phyloP scores from a whole-genome alignment of 2,888 invertebrate genomes.

The Acronicta aceris region DNA sequence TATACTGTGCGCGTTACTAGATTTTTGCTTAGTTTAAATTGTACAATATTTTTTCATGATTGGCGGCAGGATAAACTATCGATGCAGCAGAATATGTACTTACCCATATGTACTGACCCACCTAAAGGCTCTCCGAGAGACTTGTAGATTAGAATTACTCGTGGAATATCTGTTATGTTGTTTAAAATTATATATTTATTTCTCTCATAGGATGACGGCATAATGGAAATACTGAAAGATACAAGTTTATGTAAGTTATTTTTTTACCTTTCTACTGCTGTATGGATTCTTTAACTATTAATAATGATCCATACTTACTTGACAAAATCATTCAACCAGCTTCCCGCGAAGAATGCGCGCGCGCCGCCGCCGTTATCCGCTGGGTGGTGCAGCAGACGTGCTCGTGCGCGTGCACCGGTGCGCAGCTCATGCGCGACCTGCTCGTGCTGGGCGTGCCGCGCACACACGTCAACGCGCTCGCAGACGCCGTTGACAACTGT shows the following conservation, averaged over 20 bases:
- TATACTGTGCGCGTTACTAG: too few relatives aligned
- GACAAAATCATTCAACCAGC: conserved; percentile 56
- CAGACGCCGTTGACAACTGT: conserved; percentile 72
- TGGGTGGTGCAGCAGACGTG: conserved; percentile 80
- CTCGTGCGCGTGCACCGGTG: conserved; percentile 71
- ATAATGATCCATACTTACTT: too few relatives aligned
- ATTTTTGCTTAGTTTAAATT: too few relatives aligned
- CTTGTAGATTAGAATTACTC: too few relatives aligned
- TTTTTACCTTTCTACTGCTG: neutral
- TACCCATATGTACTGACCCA: too few relatives aligned
- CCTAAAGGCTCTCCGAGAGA: too few relatives aligned
- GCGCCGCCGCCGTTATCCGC: conserved; percentile 80
- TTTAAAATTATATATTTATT: neutral
- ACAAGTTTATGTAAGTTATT: conserved; percentile 76
- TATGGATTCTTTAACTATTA: too few relatives aligned
- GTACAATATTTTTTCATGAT: too few relatives aligned
- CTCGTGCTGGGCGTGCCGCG: conserved; percentile 81
- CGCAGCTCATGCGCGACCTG: conserved; percentile 77
- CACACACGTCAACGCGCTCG: conserved; percentile 77
- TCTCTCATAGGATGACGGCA: conserved; percentile 78
- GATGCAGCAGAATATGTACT: too few relatives aligned
- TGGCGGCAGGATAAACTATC: too few relatives aligned
- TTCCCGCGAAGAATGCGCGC: conserved; percentile 80
- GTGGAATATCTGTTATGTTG: too few relatives aligned
- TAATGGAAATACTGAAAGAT: conserved; percentile 81